A percentile compares a stretch with the other conserved stretches of the same genome.
Evolutionary conservation across 2,888 invertebrate genomes (phyloP).

Genomic region (Lepetodrilus schrolli): DNA sequence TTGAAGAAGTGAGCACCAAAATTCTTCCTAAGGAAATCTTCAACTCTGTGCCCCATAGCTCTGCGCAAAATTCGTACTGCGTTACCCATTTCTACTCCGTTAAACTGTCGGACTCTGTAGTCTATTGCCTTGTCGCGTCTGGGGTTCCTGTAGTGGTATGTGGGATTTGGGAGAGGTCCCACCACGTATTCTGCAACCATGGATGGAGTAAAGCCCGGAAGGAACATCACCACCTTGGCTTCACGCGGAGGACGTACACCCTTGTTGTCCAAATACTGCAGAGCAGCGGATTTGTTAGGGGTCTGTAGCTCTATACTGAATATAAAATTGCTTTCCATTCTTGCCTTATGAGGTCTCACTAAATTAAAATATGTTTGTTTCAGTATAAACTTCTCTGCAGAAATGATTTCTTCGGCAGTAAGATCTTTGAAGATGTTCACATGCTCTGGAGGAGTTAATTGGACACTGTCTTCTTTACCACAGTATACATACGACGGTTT

Average conservation of each 20-base stretch:
- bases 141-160: constrained; percentile 38
- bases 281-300: constrained; percentile 48
- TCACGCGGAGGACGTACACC: constrained; percentile 44
- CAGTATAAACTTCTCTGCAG: constrained; percentile 40
- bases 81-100: constrained; percentile 32
- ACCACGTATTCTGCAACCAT: constrained; percentile 53
- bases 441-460: neutral
- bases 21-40: constrained; percentile 36
- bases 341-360: constrained; percentile 30
- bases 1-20: constrained; percentile 34
- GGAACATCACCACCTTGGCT: constrained; percentile 50
- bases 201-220: constrained; percentile 40
- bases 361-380: constrained; percentile 33
- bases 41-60: constrained; percentile 33
- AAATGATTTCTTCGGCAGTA: constrained; percentile 34
- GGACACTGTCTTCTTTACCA: neutral
- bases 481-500: neutral
- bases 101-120: constrained; percentile 40
- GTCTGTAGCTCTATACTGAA: constrained; percentile 46
- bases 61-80: constrained; percentile 30
- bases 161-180: constrained; percentile 53
- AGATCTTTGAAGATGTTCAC: constrained; percentile 43
- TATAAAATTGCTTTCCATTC: constrained; percentile 39
- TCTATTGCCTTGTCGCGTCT: constrained; percentile 39
- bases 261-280: constrained; percentile 43